Conservation (phyloP, 2,113 vertebrate species). For the Orientallactaga bullata region DNA sequence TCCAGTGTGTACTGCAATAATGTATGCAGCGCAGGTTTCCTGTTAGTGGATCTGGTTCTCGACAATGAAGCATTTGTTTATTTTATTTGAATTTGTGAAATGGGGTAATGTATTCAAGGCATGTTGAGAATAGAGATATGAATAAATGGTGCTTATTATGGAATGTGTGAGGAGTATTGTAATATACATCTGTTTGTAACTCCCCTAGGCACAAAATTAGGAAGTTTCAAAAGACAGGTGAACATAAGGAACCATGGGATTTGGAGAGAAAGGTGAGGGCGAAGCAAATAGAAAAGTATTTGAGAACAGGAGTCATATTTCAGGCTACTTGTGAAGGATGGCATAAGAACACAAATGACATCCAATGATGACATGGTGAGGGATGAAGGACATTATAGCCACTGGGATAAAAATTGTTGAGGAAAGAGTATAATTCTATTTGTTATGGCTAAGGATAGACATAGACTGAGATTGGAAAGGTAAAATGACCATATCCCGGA, state of each 20-base stretch:
- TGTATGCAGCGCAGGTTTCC: background rate
- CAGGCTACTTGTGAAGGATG: constrained; percentile 5
- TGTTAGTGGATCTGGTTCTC: background rate
- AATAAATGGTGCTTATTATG: background rate
- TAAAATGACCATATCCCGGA: background rate
- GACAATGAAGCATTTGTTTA: background rate
- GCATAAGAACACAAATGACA: background rate
- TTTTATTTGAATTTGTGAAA: constrained; percentile 25
- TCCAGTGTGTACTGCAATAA: background rate
- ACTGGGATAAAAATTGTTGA: background rate
- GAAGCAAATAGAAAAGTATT: background rate
- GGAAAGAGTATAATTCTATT: background rate
- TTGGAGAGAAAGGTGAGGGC: background rate
- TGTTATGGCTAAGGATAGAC: background rate
- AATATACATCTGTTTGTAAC: background rate
- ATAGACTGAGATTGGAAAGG: background rate
- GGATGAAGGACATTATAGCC: background rate
- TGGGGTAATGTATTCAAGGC: background rate
- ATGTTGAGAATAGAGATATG: background rate
- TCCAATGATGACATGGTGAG: background rate
- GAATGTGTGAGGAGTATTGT: background rate
- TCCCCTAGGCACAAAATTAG: background rate
- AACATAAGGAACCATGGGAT: background rate
- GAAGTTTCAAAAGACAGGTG: background rate
- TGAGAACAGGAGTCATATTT: background rate